These are phyloP conservation scores for Tonatia bakeri DNA, from an alignment of 2,113 vertebrate species.

Conservation along the genomic window DNA sequence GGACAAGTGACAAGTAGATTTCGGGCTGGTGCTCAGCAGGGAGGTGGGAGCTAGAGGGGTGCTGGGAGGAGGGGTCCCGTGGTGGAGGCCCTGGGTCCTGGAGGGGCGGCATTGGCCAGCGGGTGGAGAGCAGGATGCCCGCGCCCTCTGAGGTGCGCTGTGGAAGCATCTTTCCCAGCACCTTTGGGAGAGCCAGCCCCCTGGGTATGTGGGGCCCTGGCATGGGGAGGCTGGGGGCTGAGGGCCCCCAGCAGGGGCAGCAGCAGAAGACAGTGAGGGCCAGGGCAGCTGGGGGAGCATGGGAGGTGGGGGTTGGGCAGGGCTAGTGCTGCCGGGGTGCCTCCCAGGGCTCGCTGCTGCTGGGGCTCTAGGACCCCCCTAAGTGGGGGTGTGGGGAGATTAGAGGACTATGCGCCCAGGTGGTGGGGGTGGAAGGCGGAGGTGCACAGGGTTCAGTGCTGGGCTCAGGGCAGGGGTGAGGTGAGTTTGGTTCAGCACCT, in stretches of 20 bases:
- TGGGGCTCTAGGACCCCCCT: not conserved
- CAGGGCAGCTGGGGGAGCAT: too few relatives aligned
- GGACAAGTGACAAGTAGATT: not conserved
- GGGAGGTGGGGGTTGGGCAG: too few relatives aligned
- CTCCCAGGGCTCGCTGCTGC: not conserved
- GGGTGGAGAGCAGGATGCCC: not conserved
- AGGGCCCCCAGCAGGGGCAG: too few relatives aligned
- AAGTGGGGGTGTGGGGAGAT: not conserved
- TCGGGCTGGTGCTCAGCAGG: not conserved
- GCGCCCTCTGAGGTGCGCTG: accelerated
- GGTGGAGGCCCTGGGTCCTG: too few relatives aligned
- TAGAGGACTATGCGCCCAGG: too few relatives aligned
- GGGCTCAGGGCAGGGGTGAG: too few relatives aligned
- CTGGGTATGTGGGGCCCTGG: not conserved
- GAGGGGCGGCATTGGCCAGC: not conserved
- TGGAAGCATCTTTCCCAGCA: too few relatives aligned
- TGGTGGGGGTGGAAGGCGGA: not conserved
- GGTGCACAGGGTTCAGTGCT: not conserved
- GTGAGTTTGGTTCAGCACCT: not conserved
- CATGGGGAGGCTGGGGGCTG: too few relatives aligned
- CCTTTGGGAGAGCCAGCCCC: not conserved
- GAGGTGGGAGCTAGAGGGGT: not conserved
- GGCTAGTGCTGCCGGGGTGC: too few relatives aligned
- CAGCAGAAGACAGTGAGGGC: too few relatives aligned
- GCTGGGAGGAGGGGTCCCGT: not conserved